Conservation (phyloP, 1,140 invertebrate species). For the Brachionus manjavacas region DNA sequence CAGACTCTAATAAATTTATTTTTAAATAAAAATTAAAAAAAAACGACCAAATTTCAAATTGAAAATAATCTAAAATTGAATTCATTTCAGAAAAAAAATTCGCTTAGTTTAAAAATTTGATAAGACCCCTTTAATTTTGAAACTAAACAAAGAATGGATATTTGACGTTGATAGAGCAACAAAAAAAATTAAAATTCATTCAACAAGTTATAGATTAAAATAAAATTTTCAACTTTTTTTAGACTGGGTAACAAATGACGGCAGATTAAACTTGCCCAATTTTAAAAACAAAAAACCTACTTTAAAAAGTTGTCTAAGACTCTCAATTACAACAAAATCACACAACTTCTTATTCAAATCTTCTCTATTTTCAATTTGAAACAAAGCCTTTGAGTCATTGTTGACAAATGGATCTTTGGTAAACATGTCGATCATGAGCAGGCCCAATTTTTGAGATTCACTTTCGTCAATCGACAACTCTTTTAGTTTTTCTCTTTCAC, state of each 20-base stretch:
- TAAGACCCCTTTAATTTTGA: no score
- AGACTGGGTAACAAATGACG: neutral
- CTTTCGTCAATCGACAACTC: neutral
- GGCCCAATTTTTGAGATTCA: neutral
- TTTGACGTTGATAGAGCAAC: no score
- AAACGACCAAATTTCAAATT: no score
- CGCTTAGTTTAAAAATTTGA: no score
- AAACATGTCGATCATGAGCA: neutral
- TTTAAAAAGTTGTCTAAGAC: neutral
- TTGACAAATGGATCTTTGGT: neutral
- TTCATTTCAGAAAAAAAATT: no score
- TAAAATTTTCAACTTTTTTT: neutral
- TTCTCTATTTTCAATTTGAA: neutral
- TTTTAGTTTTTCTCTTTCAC: slow-evolving; percentile 18
- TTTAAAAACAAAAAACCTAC: neutral
- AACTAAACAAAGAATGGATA: no score
- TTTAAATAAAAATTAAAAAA: no score
- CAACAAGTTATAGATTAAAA: no score
- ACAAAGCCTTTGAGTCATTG: neutral
- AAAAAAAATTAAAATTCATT: no score
- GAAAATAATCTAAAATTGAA: no score
- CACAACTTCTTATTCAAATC: neutral
- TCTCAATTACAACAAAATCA: neutral
- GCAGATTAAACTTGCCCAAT: neutral
- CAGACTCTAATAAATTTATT: no score